These are phyloP conservation scores for Galagoides demidoff DNA, from an alignment of 2,797 vertebrate genomes.

Conservation along the genomic window DNA sequence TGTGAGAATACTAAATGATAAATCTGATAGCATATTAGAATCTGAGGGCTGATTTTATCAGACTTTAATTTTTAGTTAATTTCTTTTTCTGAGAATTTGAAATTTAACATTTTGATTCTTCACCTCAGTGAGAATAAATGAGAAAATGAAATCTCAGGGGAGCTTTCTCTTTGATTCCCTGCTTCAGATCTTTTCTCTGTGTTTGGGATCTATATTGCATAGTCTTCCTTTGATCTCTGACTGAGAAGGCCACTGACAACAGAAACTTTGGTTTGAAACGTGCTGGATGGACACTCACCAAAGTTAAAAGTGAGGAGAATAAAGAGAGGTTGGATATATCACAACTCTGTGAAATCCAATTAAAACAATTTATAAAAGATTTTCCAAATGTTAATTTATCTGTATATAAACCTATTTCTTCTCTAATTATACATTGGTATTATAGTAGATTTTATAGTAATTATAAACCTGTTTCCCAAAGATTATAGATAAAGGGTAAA, in stretches of 20 bases:
- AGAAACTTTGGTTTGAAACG: constrained; percentile 57
- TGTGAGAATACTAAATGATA: not conserved
- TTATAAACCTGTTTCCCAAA: not conserved
- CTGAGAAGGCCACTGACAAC: constrained; percentile 58
- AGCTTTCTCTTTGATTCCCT: constrained; percentile 72
- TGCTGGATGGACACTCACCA: not conserved
- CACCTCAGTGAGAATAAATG: constrained; percentile 60
- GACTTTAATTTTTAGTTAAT: constrained; percentile 4
- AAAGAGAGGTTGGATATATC: not conserved
- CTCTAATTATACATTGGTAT: not conserved
- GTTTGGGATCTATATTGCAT: constrained; percentile 75
- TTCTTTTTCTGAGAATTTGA: constrained; percentile 49
- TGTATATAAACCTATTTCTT: not conserved
- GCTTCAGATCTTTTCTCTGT: constrained; percentile 75
- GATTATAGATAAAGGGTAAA: not conserved
- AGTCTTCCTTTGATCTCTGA: constrained; percentile 74
- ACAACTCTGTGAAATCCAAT: not conserved
- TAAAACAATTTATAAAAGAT: not conserved
- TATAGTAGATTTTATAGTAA: not conserved
- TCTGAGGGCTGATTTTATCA: not conserved
- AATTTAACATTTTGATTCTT: constrained; percentile 65
- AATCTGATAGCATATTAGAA: not conserved
- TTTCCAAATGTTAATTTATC: not conserved
- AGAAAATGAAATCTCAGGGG: constrained; percentile 73
- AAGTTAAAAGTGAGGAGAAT: not conserved